Evolutionary conservation across 2,797 vertebrate genomes (phyloP), one percentile per base, ranked within the genome.

Genomic region (Chanos chanos): DNA sequence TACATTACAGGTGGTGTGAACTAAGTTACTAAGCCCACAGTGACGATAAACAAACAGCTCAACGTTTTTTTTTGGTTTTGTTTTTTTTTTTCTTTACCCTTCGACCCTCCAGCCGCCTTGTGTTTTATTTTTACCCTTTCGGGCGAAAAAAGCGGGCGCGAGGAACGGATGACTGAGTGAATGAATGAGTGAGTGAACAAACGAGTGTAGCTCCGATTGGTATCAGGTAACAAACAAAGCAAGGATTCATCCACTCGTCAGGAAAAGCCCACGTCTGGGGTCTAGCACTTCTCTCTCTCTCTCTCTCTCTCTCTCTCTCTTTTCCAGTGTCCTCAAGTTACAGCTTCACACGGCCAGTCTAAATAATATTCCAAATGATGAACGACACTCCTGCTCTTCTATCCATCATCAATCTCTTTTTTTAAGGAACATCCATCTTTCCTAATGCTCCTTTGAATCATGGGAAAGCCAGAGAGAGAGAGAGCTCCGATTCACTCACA

Each of bases 361-460:
- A 97, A 97, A 97, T 96, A 97, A 97, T 94, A 95, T 93, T 94
- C 94, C 90, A 90, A 91, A 93, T 98, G 95, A 99, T 94, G 93
- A 95, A 99, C 93, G 93, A 92, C 86, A 88, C 87, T 90, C 90
- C 85, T 86, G 91, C 91, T 90, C 92, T 92, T 82, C 92, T 94
- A 94, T 93, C 94, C 92, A 92, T 96, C 95, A 98, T 94, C 93
- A 84, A 92, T 92, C 73, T 70, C 52, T 66, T 90, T 91, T 90
- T 87, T 92, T 91, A 90, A 91, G 87, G 86, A 89, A 90, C 91
- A 93, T 93, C 92, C 89, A 90, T 94, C 92, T 92, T 91, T 90
- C 81, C 83, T 88, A 91, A 92, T 84, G 86, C 83, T 88, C 75
- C 81, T 91, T 89, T 87, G 90, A 90, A 91, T 89, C 90, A 89